Conservation (phyloP, 2,797 vertebrate genomes). For the Pampus argenteus region DNA sequence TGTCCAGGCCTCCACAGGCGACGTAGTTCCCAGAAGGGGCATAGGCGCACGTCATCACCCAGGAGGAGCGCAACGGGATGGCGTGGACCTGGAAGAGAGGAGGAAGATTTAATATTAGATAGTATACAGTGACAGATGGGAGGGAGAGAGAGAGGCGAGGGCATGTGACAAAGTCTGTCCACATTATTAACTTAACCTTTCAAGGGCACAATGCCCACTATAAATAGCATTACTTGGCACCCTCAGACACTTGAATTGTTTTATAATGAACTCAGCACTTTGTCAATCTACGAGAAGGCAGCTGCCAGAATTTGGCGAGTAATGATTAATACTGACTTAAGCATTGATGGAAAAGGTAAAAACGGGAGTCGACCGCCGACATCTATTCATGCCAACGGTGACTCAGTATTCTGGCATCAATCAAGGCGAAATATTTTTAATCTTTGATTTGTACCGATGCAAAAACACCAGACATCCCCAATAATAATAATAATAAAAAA, state of each 20-base stretch:
- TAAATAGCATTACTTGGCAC: constrained; percentile 52
- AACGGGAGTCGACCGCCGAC: not conserved
- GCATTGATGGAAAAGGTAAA: constrained; percentile 1
- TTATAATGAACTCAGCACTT: constrained; percentile 33
- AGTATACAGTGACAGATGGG: constrained; percentile 58
- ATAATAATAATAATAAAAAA: too few species aligned
- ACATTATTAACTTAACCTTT: constrained; percentile 61
- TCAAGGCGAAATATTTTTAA: not conserved
- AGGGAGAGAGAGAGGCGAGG: constrained; percentile 6
- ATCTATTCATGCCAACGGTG: not conserved
- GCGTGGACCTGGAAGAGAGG: constrained; percentile 90
- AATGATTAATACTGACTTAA: not conserved
- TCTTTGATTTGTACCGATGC: not conserved
- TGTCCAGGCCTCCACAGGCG: constrained; percentile 97
- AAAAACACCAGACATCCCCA: not conserved
- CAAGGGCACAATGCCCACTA: constrained; percentile 57
- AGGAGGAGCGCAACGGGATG: constrained; percentile 97
- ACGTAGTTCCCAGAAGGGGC: constrained; percentile 98
- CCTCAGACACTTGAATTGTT: constrained; percentile 39
- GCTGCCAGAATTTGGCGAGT: not conserved
- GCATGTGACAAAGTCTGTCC: constrained; percentile 50
- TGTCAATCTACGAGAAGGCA: constrained; percentile 12
- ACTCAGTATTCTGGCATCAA: not conserved
- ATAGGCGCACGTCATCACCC: constrained; percentile 99
- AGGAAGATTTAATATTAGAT: constrained; percentile 57